Conservation (phyloP, 2,113 vertebrate species). For the Pipa parva region DNA sequence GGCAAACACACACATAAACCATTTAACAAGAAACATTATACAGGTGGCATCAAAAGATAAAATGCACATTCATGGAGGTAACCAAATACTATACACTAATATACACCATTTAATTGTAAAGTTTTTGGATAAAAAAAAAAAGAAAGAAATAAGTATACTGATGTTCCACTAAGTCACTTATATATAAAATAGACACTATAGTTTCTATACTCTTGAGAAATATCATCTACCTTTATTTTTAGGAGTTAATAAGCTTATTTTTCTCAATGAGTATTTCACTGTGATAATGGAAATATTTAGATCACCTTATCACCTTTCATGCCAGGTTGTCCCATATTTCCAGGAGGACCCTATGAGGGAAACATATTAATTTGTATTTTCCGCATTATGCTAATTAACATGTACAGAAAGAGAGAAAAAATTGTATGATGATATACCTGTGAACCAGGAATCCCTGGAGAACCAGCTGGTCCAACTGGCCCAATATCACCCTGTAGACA, state of each 20-base stretch:
- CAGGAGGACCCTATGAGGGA: constrained; percentile 77
- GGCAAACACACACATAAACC: constrained; percentile 52
- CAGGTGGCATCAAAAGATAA: no score
- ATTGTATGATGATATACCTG: constrained; percentile 61
- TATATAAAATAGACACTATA: no score
- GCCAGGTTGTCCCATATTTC: constrained; percentile 86
- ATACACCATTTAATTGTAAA: no score
- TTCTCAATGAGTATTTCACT: constrained; percentile 48
- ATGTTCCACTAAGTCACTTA: constrained; percentile 7
- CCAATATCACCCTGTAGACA: constrained; percentile 74
- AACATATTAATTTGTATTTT: constrained; percentile 26
- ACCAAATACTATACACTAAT: no score
- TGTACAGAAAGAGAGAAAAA: constrained; percentile 1
- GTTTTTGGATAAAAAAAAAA: no score
- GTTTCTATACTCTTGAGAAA: constrained; percentile 16
- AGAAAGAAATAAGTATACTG: constrained; percentile 22
- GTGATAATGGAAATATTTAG: constrained; percentile 92
- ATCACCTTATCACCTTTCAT: constrained; percentile 99
- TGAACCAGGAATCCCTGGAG: constrained; percentile 79
- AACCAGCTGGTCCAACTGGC: constrained; percentile 70
- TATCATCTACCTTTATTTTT: constrained; percentile 12
- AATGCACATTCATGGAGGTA: no score
- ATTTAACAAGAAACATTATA: not conserved
- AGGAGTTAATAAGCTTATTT: constrained; percentile 1
- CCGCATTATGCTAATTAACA: not conserved